Base-by-base conservation (phyloP, 1,140 invertebrate genomes). In the Drosophila sproati region DNA sequence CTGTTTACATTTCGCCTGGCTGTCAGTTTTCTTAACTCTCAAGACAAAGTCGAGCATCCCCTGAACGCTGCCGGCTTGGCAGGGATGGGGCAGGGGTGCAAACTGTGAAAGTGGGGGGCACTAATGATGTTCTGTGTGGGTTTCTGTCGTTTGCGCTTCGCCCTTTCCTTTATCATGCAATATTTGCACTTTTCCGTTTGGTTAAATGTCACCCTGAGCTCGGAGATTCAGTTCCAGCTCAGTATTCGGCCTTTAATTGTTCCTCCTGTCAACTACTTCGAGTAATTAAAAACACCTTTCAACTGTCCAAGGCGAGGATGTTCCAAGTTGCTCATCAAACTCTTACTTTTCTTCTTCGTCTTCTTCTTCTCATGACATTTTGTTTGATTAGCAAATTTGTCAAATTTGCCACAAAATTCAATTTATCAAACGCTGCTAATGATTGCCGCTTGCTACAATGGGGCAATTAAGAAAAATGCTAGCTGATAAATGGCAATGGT, bases 271-370 rank as follows among this genome's bases (percentile, higher is more conserved):
- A 82, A 82, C 80, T 89, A 77, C 73, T 81, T 57, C 51, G 57
- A 85, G 88, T 91, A 91, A 91, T 91, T 91, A 91, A 91, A 91
- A 85, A 91, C 88, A 91, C 88, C 88, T 91, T 91, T 91, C 80
- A 87, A 74, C 78, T 80, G 80, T 83, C 75, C 61, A 75, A 71
- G 48, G 57, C 68, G 52, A 75, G 62, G 67, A 71, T 60, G 70
- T 78, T 45, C 61, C 41, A 68, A 41, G 29, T 41, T 55, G 50
- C 57, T 34, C 8, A 39, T 48, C 48, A 54, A 41, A 39, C 34
- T 70, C 20, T 37, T 52, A 2, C 32, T 39, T n/a, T 28, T 12
- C 3, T 8, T 45, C 28, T 3, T 5, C n/a, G 31, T 7, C 5
- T 3, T 48, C 6, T 10, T 43, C 56, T 61, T 5, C 20, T 51